Percentiles rank a stretch among this genome's conserved stretches.
Conservation (phyloP, 2,113 vertebrate genomes). For the Sardina pilchardus region DNA sequence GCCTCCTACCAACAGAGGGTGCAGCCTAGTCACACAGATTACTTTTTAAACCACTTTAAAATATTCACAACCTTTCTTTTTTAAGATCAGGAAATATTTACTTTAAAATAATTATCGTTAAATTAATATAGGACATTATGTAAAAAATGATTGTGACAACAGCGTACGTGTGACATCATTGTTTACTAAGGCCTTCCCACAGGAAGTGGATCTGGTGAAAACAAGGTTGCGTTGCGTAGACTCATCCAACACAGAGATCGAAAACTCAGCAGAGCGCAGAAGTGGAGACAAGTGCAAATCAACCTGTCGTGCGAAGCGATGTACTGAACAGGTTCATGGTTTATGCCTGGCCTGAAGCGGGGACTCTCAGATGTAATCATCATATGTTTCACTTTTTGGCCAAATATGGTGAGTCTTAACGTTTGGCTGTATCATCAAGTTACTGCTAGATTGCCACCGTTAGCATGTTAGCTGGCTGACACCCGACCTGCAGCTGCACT, state of each 20-base stretch:
- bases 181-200: slow-evolving; percentile 2
- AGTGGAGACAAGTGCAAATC: slow-evolving; percentile 2
- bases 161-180: background rate
- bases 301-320: background rate
- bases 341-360: background rate
- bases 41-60: background rate
- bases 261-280: slow-evolving; percentile 5
- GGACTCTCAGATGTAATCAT: background rate
- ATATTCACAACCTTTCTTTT: background rate
- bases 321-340: background rate
- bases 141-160: background rate
- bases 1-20: slow-evolving; percentile 15
- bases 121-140: background rate
- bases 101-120: background rate
- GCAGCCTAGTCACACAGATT: background rate
- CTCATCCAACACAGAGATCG: background rate
- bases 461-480: slow-evolving; percentile 18
- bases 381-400: background rate
- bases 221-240: slow-evolving; percentile 12
- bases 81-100: background rate
- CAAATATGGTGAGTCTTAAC: background rate
- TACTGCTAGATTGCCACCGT: slow-evolving; percentile 9
- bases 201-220: slow-evolving; percentile 8
- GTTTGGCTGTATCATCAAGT: background rate
- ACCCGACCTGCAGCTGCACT: slow-evolving; percentile 9